Percentiles rank a stretch among this genome's conserved stretches.
phyloP scores from a whole-genome alignment of 2,888 invertebrate genomes.

The Halictus quadricinctus region DNA sequence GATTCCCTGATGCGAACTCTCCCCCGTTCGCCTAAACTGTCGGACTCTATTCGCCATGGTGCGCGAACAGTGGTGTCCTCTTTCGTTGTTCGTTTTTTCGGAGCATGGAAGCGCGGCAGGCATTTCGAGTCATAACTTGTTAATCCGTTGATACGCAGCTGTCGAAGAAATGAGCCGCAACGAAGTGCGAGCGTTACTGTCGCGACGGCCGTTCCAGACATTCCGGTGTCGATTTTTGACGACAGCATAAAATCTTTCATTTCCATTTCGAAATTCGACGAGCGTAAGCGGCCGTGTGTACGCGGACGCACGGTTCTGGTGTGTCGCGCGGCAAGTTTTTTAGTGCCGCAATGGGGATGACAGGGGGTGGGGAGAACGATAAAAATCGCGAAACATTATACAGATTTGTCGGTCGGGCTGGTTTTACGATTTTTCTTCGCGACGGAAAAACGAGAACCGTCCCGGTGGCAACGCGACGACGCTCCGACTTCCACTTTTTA shows the following conservation, averaged over 20 bases:
- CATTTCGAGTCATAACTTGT: slow-evolving; percentile 16
- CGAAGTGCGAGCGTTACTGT: slow-evolving; percentile 18
- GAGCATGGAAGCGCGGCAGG: no score
- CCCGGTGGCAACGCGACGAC: slow-evolving; percentile 38
- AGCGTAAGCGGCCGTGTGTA: slow-evolving; percentile 60
- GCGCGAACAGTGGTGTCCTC: not conserved
- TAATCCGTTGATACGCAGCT: slow-evolving; percentile 44
- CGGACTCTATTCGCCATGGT: not conserved
- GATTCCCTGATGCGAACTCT: no score
- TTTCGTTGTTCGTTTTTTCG: not conserved
- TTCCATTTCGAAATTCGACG: slow-evolving; percentile 69
- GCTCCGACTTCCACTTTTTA: slow-evolving; percentile 67
- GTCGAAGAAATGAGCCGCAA: slow-evolving; percentile 38
- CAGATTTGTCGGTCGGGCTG: slow-evolving; percentile 82
- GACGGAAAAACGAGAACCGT: slow-evolving; percentile 55
- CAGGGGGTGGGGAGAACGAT: slow-evolving; percentile 70
- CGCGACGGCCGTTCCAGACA: slow-evolving; percentile 39
- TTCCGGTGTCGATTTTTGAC: slow-evolving; percentile 56
- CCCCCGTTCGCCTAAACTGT: no score
- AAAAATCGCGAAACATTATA: slow-evolving; percentile 82
- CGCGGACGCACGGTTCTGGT: slow-evolving; percentile 26
- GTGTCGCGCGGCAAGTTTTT: slow-evolving; percentile 51
- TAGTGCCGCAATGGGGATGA: slow-evolving; percentile 45
- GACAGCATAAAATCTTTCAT: slow-evolving; percentile 70
- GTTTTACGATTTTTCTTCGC: slow-evolving; percentile 81